These are phyloP conservation scores for Jaculus jaculus DNA, from an alignment of 2,113 vertebrate genomes.

Conservation along the genomic window DNA sequence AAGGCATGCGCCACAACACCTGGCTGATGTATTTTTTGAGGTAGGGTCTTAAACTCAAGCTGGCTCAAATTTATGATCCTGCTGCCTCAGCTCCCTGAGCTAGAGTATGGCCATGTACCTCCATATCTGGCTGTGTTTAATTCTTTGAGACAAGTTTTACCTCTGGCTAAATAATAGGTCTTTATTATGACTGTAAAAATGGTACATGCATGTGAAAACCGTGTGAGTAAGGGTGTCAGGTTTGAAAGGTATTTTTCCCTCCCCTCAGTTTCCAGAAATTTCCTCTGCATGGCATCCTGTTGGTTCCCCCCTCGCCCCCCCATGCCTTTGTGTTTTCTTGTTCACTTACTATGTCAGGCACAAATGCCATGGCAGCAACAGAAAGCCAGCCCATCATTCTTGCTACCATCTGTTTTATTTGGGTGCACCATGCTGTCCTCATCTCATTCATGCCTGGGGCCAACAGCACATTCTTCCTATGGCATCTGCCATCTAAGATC, in stretches of 20 bases:
- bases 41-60: neutral
- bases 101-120: neutral
- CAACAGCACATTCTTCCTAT: fast-evolving
- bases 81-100: neutral
- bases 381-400: no score
- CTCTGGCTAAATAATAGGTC: neutral
- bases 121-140: neutral
- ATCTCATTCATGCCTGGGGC: neutral
- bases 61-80: neutral
- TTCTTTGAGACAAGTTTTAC: neutral
- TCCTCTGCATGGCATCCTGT: neutral
- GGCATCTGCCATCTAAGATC: neutral
- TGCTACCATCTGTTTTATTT: neutral
- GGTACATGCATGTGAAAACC: no score
- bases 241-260: neutral
- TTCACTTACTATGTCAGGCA: neutral
- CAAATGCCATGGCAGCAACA: neutral
- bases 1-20: no score
- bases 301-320: neutral
- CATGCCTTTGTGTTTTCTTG: neutral
- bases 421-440: fast-evolving
- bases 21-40: neutral
- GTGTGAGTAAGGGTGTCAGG: neutral
- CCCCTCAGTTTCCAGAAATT: neutral
- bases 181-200: neutral